Evolutionary conservation across 2,888 invertebrate species (phyloP).

Genomic region (Tinea pellionella): DNA sequence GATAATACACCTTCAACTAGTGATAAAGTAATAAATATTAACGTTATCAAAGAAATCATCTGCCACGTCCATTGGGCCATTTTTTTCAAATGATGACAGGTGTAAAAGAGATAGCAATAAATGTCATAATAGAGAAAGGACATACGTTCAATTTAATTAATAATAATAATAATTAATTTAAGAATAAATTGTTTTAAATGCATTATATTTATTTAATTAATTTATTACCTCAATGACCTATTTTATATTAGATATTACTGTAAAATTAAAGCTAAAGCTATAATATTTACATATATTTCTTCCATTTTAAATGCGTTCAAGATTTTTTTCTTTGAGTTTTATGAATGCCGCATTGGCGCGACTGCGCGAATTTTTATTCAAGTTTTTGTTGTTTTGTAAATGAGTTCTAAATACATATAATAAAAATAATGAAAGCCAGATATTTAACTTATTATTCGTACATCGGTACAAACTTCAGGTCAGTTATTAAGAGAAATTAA

Average conservation of each 20-base stretch:
- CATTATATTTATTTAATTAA: not conserved
- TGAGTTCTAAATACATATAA: not conserved
- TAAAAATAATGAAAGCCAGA: conserved; percentile 68
- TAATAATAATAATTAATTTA: not conserved
- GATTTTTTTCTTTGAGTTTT: no score
- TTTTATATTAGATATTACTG: no score
- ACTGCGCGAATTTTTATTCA: not conserved
- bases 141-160: not conserved
- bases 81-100: conserved; percentile 27
- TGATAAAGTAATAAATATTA: conserved; percentile 64
- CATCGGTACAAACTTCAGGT: conserved; percentile 83
- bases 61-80: conserved; percentile 68
- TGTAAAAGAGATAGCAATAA: not conserved
- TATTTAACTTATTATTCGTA: conserved; percentile 82
- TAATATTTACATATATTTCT: no score
- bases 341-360: no score
- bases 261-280: no score
- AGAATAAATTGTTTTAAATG: not conserved
- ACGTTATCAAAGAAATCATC: conserved; percentile 50
- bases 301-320: no score
- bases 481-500: not conserved
- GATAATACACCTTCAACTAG: conserved; percentile 59
- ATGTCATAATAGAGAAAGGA: not conserved
- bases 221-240: no score
- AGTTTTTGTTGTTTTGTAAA: not conserved